A percentile compares a stretch with the other conserved stretches of the same genome.
Conservation (phyloP, 2,113 vertebrate genomes). For the Melozone crissalis region DNA sequence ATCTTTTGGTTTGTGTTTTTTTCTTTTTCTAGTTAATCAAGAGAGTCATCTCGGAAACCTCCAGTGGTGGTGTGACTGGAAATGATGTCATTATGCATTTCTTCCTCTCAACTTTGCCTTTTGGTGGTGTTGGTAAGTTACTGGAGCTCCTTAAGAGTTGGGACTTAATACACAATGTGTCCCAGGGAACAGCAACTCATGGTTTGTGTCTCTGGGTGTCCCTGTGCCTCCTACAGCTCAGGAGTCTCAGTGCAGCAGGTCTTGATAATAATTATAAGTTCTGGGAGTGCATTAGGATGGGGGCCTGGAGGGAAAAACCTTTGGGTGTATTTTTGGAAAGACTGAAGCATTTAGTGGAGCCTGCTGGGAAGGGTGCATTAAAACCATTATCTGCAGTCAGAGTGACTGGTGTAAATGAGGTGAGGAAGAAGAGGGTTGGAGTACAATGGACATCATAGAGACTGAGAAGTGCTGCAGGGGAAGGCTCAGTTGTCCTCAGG, state of each 20-base stretch:
- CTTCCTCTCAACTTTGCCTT: constrained; percentile 38
- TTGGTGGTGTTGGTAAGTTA: constrained; percentile 54
- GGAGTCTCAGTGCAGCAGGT: neutral
- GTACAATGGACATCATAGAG: neutral
- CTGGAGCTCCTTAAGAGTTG: neutral
- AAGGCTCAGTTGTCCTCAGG: neutral
- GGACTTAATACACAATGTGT: neutral
- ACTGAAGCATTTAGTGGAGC: neutral
- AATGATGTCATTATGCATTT: constrained; percentile 61
- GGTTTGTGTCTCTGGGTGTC: neutral
- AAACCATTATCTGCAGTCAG: fast-evolving
- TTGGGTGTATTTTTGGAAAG: neutral
- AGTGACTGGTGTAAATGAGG: neutral
- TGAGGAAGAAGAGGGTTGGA: neutral
- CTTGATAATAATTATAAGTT: neutral
- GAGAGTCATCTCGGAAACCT: constrained; percentile 37
- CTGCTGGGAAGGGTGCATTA: neutral
- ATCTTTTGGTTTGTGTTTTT: neutral
- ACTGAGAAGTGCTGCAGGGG: neutral
- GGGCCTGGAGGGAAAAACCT: neutral
- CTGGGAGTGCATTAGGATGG: neutral
- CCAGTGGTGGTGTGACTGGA: constrained; percentile 54
- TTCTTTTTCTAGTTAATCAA: constrained; percentile 44
- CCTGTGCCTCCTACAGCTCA: neutral
- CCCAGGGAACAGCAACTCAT: neutral